Evolutionary conservation across 2,888 invertebrate genomes (phyloP), one percentile per base, ranked within the genome.

Genomic region (Reticulitermes lucifugus): DNA sequence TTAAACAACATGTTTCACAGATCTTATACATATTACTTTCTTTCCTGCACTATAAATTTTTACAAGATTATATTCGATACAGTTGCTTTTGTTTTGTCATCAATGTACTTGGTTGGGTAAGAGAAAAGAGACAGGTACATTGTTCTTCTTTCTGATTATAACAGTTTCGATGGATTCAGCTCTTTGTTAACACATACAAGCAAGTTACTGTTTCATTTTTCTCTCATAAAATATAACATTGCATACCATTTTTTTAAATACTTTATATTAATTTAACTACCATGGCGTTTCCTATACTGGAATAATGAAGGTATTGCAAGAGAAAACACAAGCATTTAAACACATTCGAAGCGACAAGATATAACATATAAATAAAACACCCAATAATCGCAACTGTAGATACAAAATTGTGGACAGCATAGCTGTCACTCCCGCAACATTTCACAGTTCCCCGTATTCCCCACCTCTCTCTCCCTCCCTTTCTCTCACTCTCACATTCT

Each of bases 201-300:
- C 55, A 51, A 25, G 25, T 79, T 46, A 79, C 41, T 21, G 41
- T 77, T 51, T 65, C 46, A 14, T 70, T 59, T 81, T 70, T 43
- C 41, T 81, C 81, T 81, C 81, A 81, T 70, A 81, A 81, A 81
- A 81, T 81, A 81, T 81, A 81, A 81, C 70, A 81, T 81, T 81
- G 70, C 60, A 80, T 80, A 55, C 14, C 70, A 65, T 43, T 65
- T 81, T n/a, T 60, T 77, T 81, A 81, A 81, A 81, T 81, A 81
- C 70, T 81, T 70, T 70, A 81, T 70, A 81, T 70, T 81, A 81
- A 65, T 81, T 81, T 46, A 81, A 81, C 81, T 81, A 81, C 65
- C 60, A 81, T 70, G 65, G 81, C 81, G 43, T 65, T 81, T 77
- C 43, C n/a, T 65, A 59, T 70, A 65, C 35, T 25, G 46, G 70